Evolutionary conservation across 2,797 vertebrate species (phyloP), one percentile per base, ranked within the genome.

Genomic region (Oophaga sylvatica): DNA sequence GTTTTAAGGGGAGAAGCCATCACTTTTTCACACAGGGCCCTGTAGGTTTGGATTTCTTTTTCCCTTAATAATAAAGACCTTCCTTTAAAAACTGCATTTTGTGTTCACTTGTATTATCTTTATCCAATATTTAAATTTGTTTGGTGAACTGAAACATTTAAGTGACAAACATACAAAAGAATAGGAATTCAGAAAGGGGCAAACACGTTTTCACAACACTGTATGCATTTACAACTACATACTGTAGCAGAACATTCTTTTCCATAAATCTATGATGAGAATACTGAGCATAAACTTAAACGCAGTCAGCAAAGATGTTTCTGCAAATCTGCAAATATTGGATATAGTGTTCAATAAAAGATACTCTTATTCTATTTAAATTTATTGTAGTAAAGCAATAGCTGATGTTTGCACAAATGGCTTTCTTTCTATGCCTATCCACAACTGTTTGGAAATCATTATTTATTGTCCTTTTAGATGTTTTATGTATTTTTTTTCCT

Each of bases 281-380:
- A 48, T 48, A 48, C 3, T 12, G 20, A 75, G 71, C 35, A 22
- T 45, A 45, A 73, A 73, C 17, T 45, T 10, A 73, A 41, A 10
- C 20, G 20, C 35, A 75, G 41, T 73, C 70, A 73, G 70, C 70
- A 73, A 73, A 73, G 71, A 48, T 48, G 71, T 75, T 75, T 19
- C 41, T 75, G 41, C 71, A n/a, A 48, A n/a, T 75, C 41, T 48
- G 71, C 41, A 48, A 48, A 48, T n/a, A 20, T 53, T n/a, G 41
- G 48, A 75, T 71, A 19, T 75, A 8, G 41, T 48, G 71, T 75
- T 75, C 71, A 75, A 45, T 45, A 75, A 45, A 75, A 45, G 6
- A 48, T 12, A 41, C 35, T 35, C 2, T 48, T 75, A 45, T n/a
- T 75, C 20, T 48, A 75, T 75, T 75, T 48, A n/a, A 48, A 75